Base-by-base conservation (phyloP, 2,113 vertebrate genomes). In the Sturnus vulgaris region DNA sequence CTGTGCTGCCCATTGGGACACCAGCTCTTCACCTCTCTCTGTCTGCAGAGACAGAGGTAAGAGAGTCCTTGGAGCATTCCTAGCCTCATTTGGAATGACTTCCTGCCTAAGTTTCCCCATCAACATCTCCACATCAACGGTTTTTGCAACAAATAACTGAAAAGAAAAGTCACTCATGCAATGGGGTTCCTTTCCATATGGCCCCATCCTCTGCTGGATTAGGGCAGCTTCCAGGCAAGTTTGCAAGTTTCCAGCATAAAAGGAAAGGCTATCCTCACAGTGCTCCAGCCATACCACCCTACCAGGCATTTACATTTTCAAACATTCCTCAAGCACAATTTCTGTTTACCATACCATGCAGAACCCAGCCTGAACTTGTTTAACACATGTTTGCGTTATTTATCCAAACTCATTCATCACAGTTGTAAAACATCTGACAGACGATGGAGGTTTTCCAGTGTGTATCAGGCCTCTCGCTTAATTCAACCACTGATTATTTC, bases 321-420 rank as follows among this genome's bases (percentile, higher is more conserved):
- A 86, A 89, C 94, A 94, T 93, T 92, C 92, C 95, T 78, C 55
- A 93, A 92, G 72, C 44, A 76, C 72, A 86, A 88, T 84, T 92
- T 91, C 68, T 97, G 86, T 97, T 96, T 95, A 95, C 93, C 23
- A 7, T 82, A 72, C 70, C 3, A 4, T 16, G 27, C 1, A 2
- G 92, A 82, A 91, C 86, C 92, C 50, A 8, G 96, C 53, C 91
- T 86, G 80, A 93, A 93, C 91, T 96, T 93, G 88, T 91, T 95
- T 79, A 88, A 94, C 96, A 89, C 77, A 64, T 80, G 90, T 84
- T 95, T 47, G 1, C 0, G 0, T 95, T 96, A 95, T 96, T 95
- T 92, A 96, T 90, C 83, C 93, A 92, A 93, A 94, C 81, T 86
- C 88, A 87, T 96, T 94, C 75, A 89, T 95, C 94, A 95, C 64